These are phyloP conservation scores for Lutraria lutraria DNA, from an alignment of 2,888 invertebrate genomes.

Conservation along the genomic window DNA sequence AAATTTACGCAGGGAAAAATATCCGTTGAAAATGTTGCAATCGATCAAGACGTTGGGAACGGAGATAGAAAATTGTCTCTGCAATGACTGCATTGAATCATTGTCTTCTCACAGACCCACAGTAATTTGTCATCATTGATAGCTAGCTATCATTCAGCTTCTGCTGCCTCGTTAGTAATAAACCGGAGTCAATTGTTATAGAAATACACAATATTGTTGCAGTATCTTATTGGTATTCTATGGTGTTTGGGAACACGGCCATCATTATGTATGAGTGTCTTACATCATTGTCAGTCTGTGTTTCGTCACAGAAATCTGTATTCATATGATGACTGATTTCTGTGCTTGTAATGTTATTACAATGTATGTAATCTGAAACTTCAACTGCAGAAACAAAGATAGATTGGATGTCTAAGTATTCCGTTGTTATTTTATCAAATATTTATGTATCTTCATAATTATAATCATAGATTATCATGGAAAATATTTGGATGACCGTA, in stretches of 20 bases:
- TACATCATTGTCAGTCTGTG: not conserved
- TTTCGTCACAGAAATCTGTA: not conserved
- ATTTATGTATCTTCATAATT: too few species aligned
- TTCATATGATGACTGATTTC: too few species aligned
- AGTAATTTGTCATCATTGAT: not conserved
- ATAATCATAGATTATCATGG: too few species aligned
- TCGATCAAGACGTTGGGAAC: not conserved
- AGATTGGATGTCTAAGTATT: too few species aligned
- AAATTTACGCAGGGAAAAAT: not conserved
- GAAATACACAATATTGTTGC: not conserved
- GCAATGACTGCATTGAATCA: not conserved
- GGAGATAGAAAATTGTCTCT: not conserved
- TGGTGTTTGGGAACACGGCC: not conserved
- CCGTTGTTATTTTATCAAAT: too few species aligned
- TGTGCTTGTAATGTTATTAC: too few species aligned
- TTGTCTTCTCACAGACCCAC: not conserved
- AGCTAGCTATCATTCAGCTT: not conserved
- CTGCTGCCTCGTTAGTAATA: conserved; percentile 1
- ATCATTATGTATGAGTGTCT: not conserved
- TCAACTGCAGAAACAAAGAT: too few species aligned
- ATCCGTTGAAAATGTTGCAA: not conserved
- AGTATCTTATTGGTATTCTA: not conserved
- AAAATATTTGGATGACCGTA: too few species aligned
- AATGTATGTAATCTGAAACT: too few species aligned
- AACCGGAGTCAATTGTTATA: not conserved